These are phyloP conservation scores for Elgonia sp. DNA, from an alignment of 2,888 invertebrate species.

Conservation along the genomic window DNA sequence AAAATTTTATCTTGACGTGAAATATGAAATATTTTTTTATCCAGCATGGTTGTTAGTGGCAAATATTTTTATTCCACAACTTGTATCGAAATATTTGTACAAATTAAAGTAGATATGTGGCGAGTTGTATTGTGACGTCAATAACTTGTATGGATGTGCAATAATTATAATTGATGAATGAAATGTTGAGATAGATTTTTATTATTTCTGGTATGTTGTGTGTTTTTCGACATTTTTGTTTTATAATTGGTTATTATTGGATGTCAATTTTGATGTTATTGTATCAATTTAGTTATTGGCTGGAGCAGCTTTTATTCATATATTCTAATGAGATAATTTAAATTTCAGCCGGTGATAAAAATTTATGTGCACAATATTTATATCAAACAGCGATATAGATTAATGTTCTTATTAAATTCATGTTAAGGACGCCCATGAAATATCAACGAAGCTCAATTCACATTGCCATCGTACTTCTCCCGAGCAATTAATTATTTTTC, in stretches of 20 bases:
- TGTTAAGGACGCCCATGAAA: constrained; percentile 53
- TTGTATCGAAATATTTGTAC: no score
- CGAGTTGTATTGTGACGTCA: no score
- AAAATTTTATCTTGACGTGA: no score
- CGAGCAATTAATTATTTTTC: constrained; percentile 17
- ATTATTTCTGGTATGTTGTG: no score
- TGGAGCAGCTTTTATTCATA: constrained; percentile 26
- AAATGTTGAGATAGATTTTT: no score
- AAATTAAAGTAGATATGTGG: no score
- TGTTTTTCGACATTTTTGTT: no score
- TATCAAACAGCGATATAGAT: constrained; percentile 43
- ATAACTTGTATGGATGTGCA: no score
- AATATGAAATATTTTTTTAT: no score
- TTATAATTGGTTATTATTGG: no score
- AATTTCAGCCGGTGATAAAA: constrained; percentile 54
- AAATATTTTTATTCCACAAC: not conserved
- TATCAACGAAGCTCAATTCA: constrained; percentile 17
- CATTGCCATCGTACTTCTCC: not conserved
- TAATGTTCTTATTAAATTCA: constrained; percentile 55
- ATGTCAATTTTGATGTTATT: not conserved
- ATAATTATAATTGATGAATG: no score
- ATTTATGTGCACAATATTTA: constrained; percentile 48
- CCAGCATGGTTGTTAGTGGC: no score
- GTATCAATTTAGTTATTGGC: not conserved
- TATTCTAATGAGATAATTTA: constrained; percentile 57